A percentile compares a stretch with the other conserved stretches of the same genome.
phyloP scores from a whole-genome alignment of 23 tunicate genomes.

The Diplosoma virens region DNA sequence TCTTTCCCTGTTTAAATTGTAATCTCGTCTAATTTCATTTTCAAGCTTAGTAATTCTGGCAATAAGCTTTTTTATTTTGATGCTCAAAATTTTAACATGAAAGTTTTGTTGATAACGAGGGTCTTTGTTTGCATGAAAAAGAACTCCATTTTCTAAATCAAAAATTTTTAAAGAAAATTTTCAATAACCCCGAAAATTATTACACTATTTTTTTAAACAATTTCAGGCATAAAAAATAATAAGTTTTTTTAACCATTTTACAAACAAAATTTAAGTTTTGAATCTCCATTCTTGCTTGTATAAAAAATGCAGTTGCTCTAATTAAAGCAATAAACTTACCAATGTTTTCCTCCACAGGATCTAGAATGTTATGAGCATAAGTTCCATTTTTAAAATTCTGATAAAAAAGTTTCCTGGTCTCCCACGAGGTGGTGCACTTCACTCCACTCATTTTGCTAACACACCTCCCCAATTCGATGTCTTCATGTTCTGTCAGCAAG shows the following conservation, averaged over 20 bases:
- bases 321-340: too few relatives aligned
- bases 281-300: too few relatives aligned
- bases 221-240: too few relatives aligned
- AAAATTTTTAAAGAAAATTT: too few relatives aligned
- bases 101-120: conserved; percentile 60
- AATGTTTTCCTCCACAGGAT: too few relatives aligned
- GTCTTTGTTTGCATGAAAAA: conserved; percentile 81
- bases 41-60: conserved; percentile 35
- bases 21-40: conserved; percentile 11
- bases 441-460: conserved; percentile 39
- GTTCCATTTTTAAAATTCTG: conserved; percentile 49
- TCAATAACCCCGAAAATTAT: too few relatives aligned
- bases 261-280: too few relatives aligned
- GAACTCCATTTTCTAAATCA: conserved; percentile 43
- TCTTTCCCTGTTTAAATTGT: neutral
- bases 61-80: conserved; percentile 22
- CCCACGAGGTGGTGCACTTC: conserved; percentile 51
- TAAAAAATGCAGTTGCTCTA: too few relatives aligned
- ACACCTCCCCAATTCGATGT: conserved; percentile 86
- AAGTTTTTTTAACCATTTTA: too few relatives aligned
- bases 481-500: conserved; percentile 81
- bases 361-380: neutral
- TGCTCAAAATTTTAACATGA: conserved; percentile 16
- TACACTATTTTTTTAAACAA: too few relatives aligned
- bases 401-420: conserved; percentile 23